phyloP scores from a whole-genome alignment of 2,888 invertebrate species.

The Sinotaia quadrata region DNA sequence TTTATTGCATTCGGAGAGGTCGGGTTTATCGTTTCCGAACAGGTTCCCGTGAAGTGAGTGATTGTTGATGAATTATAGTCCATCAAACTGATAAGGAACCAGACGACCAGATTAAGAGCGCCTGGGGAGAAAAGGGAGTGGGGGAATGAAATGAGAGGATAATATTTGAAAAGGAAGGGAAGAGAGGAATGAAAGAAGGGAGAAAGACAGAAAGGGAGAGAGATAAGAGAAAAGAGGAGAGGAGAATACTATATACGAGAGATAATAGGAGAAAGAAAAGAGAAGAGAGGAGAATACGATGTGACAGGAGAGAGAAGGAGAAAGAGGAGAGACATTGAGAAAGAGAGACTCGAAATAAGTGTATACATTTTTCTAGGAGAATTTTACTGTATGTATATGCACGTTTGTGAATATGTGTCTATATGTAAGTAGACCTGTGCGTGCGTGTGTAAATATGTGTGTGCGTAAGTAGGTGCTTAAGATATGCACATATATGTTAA shows the following conservation, averaged over 20 bases:
- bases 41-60: no score
- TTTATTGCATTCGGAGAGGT: no score
- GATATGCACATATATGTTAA: no score
- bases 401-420: no score
- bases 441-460: no score
- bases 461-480: no score
- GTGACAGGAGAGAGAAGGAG: not conserved
- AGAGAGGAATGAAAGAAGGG: not conserved
- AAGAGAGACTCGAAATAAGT: not conserved
- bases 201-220: constrained; percentile 1
- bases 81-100: constrained; percentile 7
- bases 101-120: not conserved
- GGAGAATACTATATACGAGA: not conserved
- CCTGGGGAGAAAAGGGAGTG: not conserved
- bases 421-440: no score
- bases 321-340: not conserved
- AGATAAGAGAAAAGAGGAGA: not conserved
- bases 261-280: not conserved
- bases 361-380: not conserved
- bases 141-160: no score
- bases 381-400: no score
- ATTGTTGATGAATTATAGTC: no score
- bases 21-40: no score
- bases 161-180: no score
- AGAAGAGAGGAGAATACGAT: not conserved